Evolutionary conservation across 2,113 vertebrate genomes (phyloP), one percentile per base, ranked within the genome.

Genomic region (Macaca mulatta): DNA sequence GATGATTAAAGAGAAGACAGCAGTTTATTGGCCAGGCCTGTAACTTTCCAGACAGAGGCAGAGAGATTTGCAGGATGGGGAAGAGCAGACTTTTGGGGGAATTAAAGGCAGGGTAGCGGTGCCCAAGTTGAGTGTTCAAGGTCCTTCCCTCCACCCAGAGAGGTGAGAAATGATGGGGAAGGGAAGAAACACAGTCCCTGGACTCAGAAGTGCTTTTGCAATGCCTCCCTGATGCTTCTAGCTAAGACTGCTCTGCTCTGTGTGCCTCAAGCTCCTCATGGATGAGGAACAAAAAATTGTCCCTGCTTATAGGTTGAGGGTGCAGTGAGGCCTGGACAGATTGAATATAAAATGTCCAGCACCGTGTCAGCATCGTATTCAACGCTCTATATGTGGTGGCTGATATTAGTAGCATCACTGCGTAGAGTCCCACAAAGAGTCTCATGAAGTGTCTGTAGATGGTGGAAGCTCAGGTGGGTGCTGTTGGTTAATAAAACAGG

Each of bases 331-430:
- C 32, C 48, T 23, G 13, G 59, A 30, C 25, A 12, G 1, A 6
- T 0, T 0, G 4, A 0, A 2, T 2, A 4, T 6, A 32, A 25
- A 25, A 3, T 6, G 17, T 3, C 40, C 11, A n/a, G 64, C 38
- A 1, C 32, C 2, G 52, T 0, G 52, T 64, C 22, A 4, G 16
- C 11, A 0, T 3, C 0, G 7, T 23, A 11, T 6, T 52, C 23
- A 1, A 18, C 0, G 3, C 30, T 72, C 30, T 10, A 2, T 1
- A 9, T 0, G 27, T 25, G 55, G 6, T 12, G 30, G 30, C 45
- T 22, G 38, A 5, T 0, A 3, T 30, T 18, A 22, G 7, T 0
- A 32, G 69, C 14, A 2, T 14, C 3, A 17, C 25, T n/a, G 27
- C 11, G n/a, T 2, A 55, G 86, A 48, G 17, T 27, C 32, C 40